Percentiles rank a stretch among this genome's conserved stretches.
Conservation (phyloP, 2,113 vertebrate species). For the Toxostoma redivivum region DNA sequence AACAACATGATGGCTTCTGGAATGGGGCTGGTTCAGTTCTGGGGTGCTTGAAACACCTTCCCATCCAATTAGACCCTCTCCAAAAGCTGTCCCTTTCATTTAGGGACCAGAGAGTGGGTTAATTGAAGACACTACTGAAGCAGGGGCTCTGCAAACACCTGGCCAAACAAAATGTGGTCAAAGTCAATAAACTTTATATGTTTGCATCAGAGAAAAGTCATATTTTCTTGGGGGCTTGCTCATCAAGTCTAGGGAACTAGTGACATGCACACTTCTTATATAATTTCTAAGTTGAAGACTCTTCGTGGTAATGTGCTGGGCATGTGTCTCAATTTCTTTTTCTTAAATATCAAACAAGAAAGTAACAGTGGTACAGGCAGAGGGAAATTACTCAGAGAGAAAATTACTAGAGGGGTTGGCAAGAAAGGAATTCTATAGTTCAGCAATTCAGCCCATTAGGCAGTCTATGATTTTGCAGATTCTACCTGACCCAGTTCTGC, state of each 20-base stretch:
- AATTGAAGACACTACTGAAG: not conserved
- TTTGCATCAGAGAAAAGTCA: not conserved
- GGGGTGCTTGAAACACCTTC: not conserved
- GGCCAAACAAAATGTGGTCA: not conserved
- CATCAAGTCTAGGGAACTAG: not conserved
- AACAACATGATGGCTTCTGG: not conserved
- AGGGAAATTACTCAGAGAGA: not conserved
- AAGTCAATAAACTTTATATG: not conserved
- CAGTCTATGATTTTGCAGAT: not conserved
- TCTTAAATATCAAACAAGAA: not conserved
- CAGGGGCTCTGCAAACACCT: not conserved
- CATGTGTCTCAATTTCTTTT: not conserved
- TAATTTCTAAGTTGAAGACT: not conserved
- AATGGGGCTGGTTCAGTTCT: not conserved
- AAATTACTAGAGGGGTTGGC: not conserved
- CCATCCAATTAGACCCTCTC: not conserved
- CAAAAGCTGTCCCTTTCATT: not conserved
- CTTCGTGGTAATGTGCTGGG: rapidly evolving
- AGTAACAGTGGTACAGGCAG: not conserved
- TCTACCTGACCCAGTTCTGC: not conserved
- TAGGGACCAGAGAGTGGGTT: not conserved
- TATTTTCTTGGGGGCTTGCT: not conserved
- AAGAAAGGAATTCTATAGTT: not conserved
- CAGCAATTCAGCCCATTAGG: not conserved
- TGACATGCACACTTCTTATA: not conserved